phyloP scores from a whole-genome alignment of 2,888 invertebrate genomes.

The Hyalella azteca region DNA sequence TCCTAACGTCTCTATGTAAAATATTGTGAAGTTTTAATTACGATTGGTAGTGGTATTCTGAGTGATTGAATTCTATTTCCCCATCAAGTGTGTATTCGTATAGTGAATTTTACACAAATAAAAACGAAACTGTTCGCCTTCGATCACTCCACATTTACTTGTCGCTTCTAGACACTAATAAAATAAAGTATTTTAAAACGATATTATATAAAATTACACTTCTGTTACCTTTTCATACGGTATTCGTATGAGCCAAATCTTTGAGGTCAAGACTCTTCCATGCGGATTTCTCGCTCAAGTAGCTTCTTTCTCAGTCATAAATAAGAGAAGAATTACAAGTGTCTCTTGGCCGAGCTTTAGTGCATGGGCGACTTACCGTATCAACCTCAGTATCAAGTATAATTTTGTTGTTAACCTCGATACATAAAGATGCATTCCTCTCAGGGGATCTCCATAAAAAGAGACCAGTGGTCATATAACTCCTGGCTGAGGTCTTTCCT shows the following conservation, averaged over 20 bases:
- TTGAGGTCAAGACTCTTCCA: not conserved
- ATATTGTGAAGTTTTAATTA: no score
- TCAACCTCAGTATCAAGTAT: constrained; percentile 10
- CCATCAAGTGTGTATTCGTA: no score
- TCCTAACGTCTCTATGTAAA: no score
- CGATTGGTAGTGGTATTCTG: no score
- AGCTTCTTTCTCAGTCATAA: constrained; percentile 19
- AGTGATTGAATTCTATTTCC: no score
- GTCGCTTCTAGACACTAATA: no score
- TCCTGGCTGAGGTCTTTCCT: constrained; percentile 27
- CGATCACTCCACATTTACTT: no score
- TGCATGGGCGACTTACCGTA: constrained; percentile 3
- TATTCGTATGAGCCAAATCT: not conserved
- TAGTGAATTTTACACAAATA: no score
- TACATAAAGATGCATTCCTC: constrained; percentile 30
- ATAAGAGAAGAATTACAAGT: constrained; percentile 19
- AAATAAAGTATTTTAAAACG: no score
- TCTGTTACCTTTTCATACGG: not conserved
- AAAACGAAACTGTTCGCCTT: no score
- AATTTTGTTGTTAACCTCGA: constrained; percentile 23
- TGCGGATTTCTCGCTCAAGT: not conserved
- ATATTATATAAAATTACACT: constrained; percentile 14
- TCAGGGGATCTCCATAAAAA: constrained; percentile 18
- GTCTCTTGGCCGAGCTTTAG: constrained; percentile 11
- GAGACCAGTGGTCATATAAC: constrained; percentile 31